Evolutionary conservation across 2,888 invertebrate species (phyloP), one percentile per base, ranked within the genome.

Genomic region (Ephialtes manifestator): DNA sequence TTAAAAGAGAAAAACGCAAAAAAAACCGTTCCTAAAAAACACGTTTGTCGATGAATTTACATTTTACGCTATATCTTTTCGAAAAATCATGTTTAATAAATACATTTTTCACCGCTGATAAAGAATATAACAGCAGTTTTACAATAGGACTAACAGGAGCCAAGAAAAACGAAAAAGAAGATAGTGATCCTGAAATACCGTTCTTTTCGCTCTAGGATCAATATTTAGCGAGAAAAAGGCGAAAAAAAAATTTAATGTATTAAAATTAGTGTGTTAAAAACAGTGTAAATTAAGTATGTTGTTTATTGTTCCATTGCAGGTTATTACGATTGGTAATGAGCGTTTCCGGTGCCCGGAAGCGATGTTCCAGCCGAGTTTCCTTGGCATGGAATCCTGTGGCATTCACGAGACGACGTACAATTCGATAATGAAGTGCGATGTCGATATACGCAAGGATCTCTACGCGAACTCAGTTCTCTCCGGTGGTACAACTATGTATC

Each of bases 341-440:
- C 93, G 95, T 60, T 95, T 95, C 93, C 94, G 95, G 46, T 95
- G 95, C 84, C 95, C 95, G 10, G 95, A 95, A 88, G 95, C 95
- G 43, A 94, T 95, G 90, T 95, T 95, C 93, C 95, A 95, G 87
- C 95, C 95, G 24, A 94, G 94, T 31, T 95, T 95, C 92, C 89
- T 95, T 84, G 95, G 95, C 51, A 95, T 95, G 95, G 95, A 95
- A 87, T 94, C 95, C n/a, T 94, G 94, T 86, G 95, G 95, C 46
- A 95, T 95, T 89, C 95, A 95, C 90, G 95, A 95, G 91, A 95
- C 95, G 55, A 95, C 95, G 60, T 96, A 95, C 94, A 96, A 96
- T 92, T 95, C 95, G 81, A 95, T 96, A 91, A 95, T 95, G 95
- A 96, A 95, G 92, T 96, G 95, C 92, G 95, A 96, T 92, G 95